These are phyloP conservation scores for Tetrax tetrax DNA, from an alignment of 2,113 vertebrate genomes.

Conservation along the genomic window DNA sequence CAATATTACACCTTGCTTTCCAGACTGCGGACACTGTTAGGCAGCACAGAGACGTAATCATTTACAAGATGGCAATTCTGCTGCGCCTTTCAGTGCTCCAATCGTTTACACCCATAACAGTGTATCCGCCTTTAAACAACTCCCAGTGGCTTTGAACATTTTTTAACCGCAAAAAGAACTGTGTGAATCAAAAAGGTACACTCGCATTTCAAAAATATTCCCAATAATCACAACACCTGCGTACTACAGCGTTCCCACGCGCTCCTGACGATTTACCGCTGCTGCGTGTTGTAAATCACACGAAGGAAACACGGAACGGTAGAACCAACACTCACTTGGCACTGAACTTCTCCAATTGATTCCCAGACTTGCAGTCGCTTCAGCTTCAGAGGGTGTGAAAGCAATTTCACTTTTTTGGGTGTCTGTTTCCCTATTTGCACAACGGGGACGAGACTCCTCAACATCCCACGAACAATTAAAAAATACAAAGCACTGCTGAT, in stretches of 20 bases:
- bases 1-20: not conserved
- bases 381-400: not conserved
- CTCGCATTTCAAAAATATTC: not conserved
- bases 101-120: not conserved
- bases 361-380: not conserved
- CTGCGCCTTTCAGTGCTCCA: not conserved
- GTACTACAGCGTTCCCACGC: not conserved
- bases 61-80: not conserved
- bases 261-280: not conserved
- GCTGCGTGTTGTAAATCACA: not conserved
- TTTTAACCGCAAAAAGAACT: not conserved
- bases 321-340: not conserved
- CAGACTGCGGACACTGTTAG: not conserved
- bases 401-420: not conserved
- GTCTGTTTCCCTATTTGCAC: not conserved
- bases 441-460: not conserved
- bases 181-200: not conserved
- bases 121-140: not conserved
- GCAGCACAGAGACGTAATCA: not conserved
- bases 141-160: not conserved
- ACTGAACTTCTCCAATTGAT: fast-evolving
- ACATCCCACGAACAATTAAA: not conserved
- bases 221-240: not conserved
- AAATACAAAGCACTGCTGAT: not conserved
- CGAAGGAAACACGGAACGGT: not conserved